Conservation (phyloP, 2,113 vertebrate genomes). For the Rattus norvegicus region GRCr8 NC_086032.1:51768501-51769000, state of each 20-base stretch:
- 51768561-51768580: background rate
- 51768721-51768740: conserved; percentile 23
- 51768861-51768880: background rate
- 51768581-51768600: background rate
- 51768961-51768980: background rate
- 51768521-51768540: background rate
- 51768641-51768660: background rate
- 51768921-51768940: background rate
- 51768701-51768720: background rate
- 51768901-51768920: background rate
- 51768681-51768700: background rate
- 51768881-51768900: background rate
- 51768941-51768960: background rate
- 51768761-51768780: conserved; percentile 17
- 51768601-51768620: background rate
- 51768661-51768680: background rate
- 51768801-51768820: background rate
- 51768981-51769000: background rate
- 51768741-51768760: background rate
- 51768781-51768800: background rate
- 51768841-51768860: no score
- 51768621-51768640: background rate
- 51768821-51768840: no score
- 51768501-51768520: background rate
- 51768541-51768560: background rate